Conservation (phyloP, 2,113 vertebrate genomes). For the Malurus alboscapulatus region DNA sequence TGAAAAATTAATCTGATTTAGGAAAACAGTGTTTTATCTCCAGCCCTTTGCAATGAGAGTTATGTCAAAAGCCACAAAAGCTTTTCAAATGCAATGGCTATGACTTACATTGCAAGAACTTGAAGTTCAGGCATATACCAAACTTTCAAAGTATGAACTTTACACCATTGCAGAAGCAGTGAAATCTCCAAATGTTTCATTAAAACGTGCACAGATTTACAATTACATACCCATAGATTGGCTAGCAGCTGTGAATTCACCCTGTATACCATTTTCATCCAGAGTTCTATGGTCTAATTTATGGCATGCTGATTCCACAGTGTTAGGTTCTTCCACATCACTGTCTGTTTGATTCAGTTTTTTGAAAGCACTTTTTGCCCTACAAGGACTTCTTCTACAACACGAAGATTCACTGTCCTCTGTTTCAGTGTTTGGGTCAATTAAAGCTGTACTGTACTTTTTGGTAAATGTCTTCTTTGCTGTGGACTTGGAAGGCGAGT, state of each 20-base stretch:
- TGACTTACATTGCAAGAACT: background rate
- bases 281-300: slow-evolving; percentile 70
- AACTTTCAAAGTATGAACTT: background rate
- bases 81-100: background rate
- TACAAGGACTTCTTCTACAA: slow-evolving; percentile 66
- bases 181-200: background rate
- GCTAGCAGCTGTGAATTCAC: slow-evolving; percentile 73
- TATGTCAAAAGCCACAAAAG: background rate
- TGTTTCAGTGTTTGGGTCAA: slow-evolving; percentile 64
- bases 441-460: slow-evolving; percentile 69
- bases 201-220: background rate
- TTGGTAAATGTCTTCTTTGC: slow-evolving; percentile 74
- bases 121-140: background rate
- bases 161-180: background rate
- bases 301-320: slow-evolving; percentile 70
- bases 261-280: slow-evolving; percentile 74
- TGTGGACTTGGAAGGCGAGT: slow-evolving; percentile 66
- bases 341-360: slow-evolving; percentile 70
- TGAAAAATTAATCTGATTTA: background rate
- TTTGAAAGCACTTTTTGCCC: slow-evolving; percentile 70
- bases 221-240: slow-evolving; percentile 76
- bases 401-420: slow-evolving; percentile 65
- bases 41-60: background rate
- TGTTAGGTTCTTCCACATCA: slow-evolving; percentile 70
- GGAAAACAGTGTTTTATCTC: background rate